A percentile compares a stretch with the other conserved stretches of the same genome.
These are phyloP conservation scores for Tenualosa thibaudeaui DNA, from an alignment of 2,797 vertebrate species.

Conservation along the genomic window DNA sequence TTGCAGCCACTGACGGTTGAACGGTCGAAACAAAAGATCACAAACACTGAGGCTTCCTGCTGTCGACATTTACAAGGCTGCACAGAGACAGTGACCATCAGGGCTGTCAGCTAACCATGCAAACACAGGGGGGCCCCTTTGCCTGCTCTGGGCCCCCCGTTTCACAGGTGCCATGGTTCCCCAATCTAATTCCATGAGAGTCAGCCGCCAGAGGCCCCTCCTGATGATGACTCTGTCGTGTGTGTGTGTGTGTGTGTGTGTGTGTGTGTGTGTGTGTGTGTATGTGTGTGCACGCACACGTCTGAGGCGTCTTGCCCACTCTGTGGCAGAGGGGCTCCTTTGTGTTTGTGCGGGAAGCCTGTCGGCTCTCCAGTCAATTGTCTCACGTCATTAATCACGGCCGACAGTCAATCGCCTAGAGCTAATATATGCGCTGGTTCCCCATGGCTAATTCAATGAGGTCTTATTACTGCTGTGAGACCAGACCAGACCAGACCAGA, in stretches of 20 bases:
- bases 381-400: conserved; percentile 69
- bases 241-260: conserved; percentile 23
- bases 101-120: neutral
- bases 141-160: neutral
- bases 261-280: conserved; percentile 17
- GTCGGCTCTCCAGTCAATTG: conserved; percentile 59
- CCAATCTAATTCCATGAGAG: conserved; percentile 54
- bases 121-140: conserved; percentile 28
- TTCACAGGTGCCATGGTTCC: conserved; percentile 48
- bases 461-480: conserved; percentile 27
- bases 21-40: neutral
- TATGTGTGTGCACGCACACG: neutral
- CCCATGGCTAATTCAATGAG: conserved; percentile 52
- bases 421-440: conserved; percentile 58
- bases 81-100: conserved; percentile 30
- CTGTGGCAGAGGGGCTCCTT: conserved; percentile 43
- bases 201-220: neutral
- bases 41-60: neutral
- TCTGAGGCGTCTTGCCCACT: conserved; percentile 17
- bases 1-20: neutral
- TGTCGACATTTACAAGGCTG: neutral
- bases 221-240: neutral
- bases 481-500: neutral
- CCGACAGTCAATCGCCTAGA: conserved; percentile 52
- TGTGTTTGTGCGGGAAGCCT: conserved; percentile 60